Conservation (phyloP, 2,888 invertebrate genomes). For the Hyalella azteca region DNA sequence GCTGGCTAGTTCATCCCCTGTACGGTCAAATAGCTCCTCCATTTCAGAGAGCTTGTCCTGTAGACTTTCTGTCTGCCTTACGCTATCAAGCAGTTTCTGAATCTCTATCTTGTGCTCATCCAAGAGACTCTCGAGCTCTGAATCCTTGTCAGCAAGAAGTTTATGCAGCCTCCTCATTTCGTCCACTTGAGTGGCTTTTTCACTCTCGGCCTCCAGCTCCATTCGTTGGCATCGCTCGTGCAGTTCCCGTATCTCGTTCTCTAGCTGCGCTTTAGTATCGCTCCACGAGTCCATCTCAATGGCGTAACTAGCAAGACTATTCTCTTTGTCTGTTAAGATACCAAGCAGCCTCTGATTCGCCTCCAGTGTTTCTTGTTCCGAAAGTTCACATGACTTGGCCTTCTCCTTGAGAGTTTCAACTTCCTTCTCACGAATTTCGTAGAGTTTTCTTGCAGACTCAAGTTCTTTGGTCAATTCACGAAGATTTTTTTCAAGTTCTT, state of each 20-base stretch:
- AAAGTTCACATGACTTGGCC: not conserved
- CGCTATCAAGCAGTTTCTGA: not conserved
- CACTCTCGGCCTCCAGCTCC: not conserved
- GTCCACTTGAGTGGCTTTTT: constrained; percentile 41
- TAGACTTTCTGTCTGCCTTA: constrained; percentile 40
- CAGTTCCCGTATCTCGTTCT: constrained; percentile 60
- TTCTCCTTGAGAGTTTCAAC: constrained; percentile 53
- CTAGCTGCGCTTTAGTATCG: constrained; percentile 59
- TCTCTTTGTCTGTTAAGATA: constrained; percentile 56
- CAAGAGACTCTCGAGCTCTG: constrained; percentile 60
- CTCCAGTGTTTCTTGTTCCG: constrained; percentile 38
- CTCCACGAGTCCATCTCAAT: constrained; percentile 53
- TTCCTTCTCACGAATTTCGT: constrained; percentile 59
- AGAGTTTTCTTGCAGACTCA: constrained; percentile 48
- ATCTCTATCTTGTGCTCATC: constrained; percentile 43
- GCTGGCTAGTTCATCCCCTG: not conserved
- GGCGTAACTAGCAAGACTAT: constrained; percentile 46
- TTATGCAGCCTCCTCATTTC: constrained; percentile 57
- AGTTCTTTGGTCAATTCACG: not conserved
- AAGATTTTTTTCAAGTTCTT: not conserved
- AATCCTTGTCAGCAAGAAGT: constrained; percentile 64
- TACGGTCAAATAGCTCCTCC: constrained; percentile 25
- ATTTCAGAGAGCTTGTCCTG: constrained; percentile 43
- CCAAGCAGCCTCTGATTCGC: constrained; percentile 54
- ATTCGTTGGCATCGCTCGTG: not conserved